These are phyloP conservation scores for Caenorhabditis briggsae DNA, from an alignment of 1,140 invertebrate species.

Conservation along the genomic window DNA sequence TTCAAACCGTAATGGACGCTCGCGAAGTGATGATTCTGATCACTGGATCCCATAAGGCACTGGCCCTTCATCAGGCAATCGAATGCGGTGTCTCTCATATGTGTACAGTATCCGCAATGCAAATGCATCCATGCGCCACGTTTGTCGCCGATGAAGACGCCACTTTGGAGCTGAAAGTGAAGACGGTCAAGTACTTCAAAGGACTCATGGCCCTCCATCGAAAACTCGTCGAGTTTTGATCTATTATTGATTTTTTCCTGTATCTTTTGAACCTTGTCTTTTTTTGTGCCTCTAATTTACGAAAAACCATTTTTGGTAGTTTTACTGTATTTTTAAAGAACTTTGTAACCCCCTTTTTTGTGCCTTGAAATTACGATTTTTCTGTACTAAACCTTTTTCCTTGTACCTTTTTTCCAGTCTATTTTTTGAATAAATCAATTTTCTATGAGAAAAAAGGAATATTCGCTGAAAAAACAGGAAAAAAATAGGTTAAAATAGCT, in stretches of 20 bases:
- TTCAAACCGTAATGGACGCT: constrained; percentile 98
- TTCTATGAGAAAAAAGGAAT: too few species aligned
- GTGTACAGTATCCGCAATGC: constrained; percentile 99
- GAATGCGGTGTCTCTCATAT: constrained; percentile 98
- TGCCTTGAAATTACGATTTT: too few species aligned
- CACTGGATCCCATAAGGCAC: constrained; percentile 95
- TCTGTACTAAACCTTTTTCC: too few species aligned
- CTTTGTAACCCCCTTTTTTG: too few species aligned
- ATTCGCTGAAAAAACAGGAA: too few species aligned
- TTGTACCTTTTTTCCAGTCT: too few species aligned
- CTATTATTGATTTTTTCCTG: not conserved
- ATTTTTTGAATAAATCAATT: too few species aligned
- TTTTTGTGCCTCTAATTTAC: not conserved
- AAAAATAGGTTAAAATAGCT: too few species aligned
- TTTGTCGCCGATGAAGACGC: constrained; percentile 98
- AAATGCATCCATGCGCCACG: constrained; percentile 90
- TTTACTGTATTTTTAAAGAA: too few species aligned
- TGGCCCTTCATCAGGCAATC: constrained; percentile 95
- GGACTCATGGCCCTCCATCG: constrained; percentile 78
- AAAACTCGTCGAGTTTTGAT: constrained; percentile 63
- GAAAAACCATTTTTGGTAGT: too few species aligned
- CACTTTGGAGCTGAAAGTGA: constrained; percentile 89
- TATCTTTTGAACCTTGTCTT: not conserved
- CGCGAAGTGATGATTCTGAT: constrained; percentile 98
- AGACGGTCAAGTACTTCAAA: constrained; percentile 99